A percentile compares a stretch with the other conserved stretches of the same genome.
phyloP scores from a whole-genome alignment of 2,113 vertebrate species.

The Vicugna pacos region DNA sequence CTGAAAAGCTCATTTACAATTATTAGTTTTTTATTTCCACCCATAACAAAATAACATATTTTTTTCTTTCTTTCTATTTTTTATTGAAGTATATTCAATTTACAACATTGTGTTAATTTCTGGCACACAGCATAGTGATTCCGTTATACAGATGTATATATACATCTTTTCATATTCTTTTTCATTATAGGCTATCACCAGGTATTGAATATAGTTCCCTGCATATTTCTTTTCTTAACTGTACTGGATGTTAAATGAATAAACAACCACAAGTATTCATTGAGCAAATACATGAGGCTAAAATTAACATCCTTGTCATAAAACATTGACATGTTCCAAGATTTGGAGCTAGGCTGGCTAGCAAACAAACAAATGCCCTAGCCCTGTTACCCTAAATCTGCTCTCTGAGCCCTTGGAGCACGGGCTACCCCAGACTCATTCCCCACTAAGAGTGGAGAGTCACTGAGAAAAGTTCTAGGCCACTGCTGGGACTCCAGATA shows the following conservation, averaged over 20 bases:
- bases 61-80: not conserved
- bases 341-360: not conserved
- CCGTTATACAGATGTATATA: too few relatives aligned
- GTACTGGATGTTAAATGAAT: not conserved
- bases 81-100: too few relatives aligned
- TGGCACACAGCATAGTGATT: too few relatives aligned
- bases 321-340: constrained; percentile 38
- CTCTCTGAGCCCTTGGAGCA: not conserved
- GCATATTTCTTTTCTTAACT: constrained; percentile 15
- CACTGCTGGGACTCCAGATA: not conserved
- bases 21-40: not conserved
- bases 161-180: too few relatives aligned
- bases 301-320: constrained; percentile 33
- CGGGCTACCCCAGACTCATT: not conserved
- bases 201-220: too few relatives aligned
- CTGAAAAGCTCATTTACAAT: constrained; percentile 17
- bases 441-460: not conserved
- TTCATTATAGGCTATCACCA: too few relatives aligned
- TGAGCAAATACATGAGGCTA: not conserved
- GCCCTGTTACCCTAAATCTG: not conserved
- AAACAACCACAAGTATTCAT: not conserved
- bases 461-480: not conserved
- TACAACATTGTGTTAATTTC: too few relatives aligned
- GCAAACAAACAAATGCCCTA: not conserved
- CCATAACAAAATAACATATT: not conserved